Percentiles rank a stretch among this genome's conserved stretches.
These are phyloP conservation scores for Balearica regulorum DNA, from an alignment of 2,797 vertebrate species.

Conservation along the genomic window DNA sequence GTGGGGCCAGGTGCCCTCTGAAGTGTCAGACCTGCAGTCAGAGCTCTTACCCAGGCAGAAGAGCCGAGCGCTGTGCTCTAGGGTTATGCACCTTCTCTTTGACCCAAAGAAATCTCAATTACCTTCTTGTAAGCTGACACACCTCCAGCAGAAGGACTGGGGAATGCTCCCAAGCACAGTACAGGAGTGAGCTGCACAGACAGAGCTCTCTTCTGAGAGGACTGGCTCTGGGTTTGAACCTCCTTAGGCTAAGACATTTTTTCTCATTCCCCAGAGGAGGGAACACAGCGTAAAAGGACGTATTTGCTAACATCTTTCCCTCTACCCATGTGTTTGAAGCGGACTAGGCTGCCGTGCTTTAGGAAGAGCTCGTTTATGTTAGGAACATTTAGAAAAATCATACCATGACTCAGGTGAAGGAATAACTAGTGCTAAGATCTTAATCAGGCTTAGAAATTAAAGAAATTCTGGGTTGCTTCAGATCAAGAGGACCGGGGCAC, in stretches of 20 bases:
- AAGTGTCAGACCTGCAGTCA: background rate
- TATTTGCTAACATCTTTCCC: background rate
- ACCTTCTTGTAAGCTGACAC: background rate
- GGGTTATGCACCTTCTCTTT: background rate
- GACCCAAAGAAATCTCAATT: background rate
- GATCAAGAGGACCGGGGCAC: background rate
- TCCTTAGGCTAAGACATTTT: background rate
- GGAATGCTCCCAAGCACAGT: background rate
- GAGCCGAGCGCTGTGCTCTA: background rate
- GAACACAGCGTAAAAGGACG: accelerated
- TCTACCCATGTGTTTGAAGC: background rate
- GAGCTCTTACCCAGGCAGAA: background rate
- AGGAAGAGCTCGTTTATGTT: background rate
- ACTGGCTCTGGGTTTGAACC: background rate
- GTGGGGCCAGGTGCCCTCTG: background rate
- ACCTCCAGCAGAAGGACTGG: background rate
- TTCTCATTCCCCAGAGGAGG: background rate
- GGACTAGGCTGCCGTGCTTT: background rate
- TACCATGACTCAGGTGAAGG: background rate
- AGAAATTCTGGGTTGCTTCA: background rate
- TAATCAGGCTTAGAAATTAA: background rate
- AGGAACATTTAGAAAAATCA: background rate
- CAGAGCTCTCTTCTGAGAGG: background rate
- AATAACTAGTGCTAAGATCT: background rate
- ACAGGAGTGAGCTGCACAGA: background rate